These are phyloP conservation scores for Apotomis turbidana DNA, from an alignment of 2,888 invertebrate genomes.

Conservation along the genomic window DNA sequence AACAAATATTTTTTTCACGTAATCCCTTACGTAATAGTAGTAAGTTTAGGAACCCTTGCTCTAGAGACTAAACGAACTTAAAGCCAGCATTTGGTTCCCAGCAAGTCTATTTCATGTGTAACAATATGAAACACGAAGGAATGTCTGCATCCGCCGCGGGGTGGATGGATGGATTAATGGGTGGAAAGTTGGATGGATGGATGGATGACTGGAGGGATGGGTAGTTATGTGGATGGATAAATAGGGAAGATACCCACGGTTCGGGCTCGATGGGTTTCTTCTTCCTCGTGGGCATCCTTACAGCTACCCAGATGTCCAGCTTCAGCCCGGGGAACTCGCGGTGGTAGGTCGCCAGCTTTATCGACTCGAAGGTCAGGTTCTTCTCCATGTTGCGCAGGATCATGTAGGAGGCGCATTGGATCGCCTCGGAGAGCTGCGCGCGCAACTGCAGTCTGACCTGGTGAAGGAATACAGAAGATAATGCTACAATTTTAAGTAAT, in stretches of 20 bases:
- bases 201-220: too few relatives aligned
- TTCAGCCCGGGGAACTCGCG: constrained; percentile 66
- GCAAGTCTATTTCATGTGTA: too few relatives aligned
- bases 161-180: too few relatives aligned
- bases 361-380: constrained; percentile 60
- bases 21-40: too few relatives aligned
- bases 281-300: constrained; percentile 71
- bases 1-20: too few relatives aligned
- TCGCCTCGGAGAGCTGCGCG: constrained; percentile 65
- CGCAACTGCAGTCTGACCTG: constrained; percentile 70
- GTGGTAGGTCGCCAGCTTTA: constrained; percentile 68
- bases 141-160: too few relatives aligned
- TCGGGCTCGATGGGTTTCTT: constrained; percentile 66
- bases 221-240: background rate
- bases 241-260: constrained; percentile 52
- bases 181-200: too few relatives aligned
- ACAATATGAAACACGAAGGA: too few relatives aligned
- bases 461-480: background rate
- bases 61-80: too few relatives aligned
- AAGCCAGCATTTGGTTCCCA: too few relatives aligned
- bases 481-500: too few relatives aligned
- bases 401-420: constrained; percentile 72
- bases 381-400: constrained; percentile 71
- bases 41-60: too few relatives aligned
- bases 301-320: constrained; percentile 72